Percentiles rank a stretch among this genome's conserved stretches.
phyloP scores from a whole-genome alignment of 37 sponge, comb jelly and placozoan species.

The Axinella damicornis region DNA sequence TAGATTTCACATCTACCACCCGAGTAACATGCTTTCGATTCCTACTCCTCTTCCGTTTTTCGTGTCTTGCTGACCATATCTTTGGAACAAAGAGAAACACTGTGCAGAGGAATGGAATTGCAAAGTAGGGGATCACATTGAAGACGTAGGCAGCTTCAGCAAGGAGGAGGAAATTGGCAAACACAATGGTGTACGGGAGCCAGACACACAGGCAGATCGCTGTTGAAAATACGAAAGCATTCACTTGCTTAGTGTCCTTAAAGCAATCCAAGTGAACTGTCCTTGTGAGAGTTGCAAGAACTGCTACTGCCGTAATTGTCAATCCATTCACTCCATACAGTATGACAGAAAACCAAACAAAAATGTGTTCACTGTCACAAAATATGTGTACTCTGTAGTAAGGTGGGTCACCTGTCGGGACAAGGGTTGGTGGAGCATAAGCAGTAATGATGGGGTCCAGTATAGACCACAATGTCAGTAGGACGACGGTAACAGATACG shows the following conservation, averaged over 20 bases:
- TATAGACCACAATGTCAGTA: conserved; percentile 25
- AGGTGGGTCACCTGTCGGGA: background rate
- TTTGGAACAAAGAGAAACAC: conserved; percentile 26
- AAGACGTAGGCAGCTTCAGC: background rate
- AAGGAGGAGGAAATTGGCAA: background rate
- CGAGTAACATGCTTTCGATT: too few relatives aligned
- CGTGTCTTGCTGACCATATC: background rate
- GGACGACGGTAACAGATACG: background rate
- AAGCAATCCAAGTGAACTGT: conserved; percentile 29
- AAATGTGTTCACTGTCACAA: background rate
- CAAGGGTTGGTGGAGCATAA: background rate
- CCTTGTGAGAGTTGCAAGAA: conserved; percentile 47
- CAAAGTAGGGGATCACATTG: too few relatives aligned
- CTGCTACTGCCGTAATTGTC: background rate
- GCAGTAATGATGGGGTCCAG: background rate
- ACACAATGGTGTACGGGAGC: background rate
- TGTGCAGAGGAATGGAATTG: conserved; percentile 15
- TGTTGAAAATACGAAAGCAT: conserved; percentile 17
- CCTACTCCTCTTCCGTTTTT: too few relatives aligned
- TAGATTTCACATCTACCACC: too few relatives aligned
- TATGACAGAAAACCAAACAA: background rate
- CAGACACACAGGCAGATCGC: background rate
- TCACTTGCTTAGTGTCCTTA: conserved; percentile 58
- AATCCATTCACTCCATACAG: conserved; percentile 8
- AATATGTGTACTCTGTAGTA: background rate